phyloP scores from a whole-genome alignment of 2,888 invertebrate species.

The Spodoptera littoralis region DNA sequence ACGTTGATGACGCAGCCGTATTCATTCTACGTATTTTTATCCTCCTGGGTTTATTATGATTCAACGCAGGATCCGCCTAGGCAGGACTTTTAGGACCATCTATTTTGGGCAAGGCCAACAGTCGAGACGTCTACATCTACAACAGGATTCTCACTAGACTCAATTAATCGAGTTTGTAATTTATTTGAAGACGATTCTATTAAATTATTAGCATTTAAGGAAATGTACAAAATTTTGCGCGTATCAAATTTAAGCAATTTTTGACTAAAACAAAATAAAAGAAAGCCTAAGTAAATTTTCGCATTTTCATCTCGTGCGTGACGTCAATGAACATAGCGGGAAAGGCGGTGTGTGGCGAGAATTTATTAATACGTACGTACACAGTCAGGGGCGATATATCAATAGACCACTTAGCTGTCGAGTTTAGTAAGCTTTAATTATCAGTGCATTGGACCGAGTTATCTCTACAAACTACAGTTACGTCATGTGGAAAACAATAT shows the following conservation, averaged over 20 bases:
- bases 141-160: conserved; percentile 25
- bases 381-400: conserved; percentile 43
- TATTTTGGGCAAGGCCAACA: conserved; percentile 50
- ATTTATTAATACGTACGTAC: conserved; percentile 38
- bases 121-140: conserved; percentile 10
- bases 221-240: too few species aligned
- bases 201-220: too few species aligned
- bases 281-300: conserved; percentile 19
- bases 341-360: conserved; percentile 33
- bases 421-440: conserved; percentile 58
- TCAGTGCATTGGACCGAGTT: conserved; percentile 65
- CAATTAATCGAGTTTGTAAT: conserved; percentile 19
- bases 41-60: conserved; percentile 42
- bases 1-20: conserved; percentile 13
- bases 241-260: too few species aligned
- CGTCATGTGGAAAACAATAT: conserved; percentile 47
- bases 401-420: conserved; percentile 50
- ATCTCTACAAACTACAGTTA: conserved; percentile 56
- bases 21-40: conserved; percentile 32
- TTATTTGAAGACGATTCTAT: conserved; percentile 1
- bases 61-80: conserved; percentile 40
- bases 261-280: conserved; percentile 2
- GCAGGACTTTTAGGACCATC: conserved; percentile 38
- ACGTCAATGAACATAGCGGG: conserved; percentile 41
- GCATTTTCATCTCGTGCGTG: conserved; percentile 30